Percentiles rank a stretch among this genome's conserved stretches.
Evolutionary conservation across 2,888 invertebrate genomes (phyloP).

Genomic region (Muschampia plurimacula): DNA sequence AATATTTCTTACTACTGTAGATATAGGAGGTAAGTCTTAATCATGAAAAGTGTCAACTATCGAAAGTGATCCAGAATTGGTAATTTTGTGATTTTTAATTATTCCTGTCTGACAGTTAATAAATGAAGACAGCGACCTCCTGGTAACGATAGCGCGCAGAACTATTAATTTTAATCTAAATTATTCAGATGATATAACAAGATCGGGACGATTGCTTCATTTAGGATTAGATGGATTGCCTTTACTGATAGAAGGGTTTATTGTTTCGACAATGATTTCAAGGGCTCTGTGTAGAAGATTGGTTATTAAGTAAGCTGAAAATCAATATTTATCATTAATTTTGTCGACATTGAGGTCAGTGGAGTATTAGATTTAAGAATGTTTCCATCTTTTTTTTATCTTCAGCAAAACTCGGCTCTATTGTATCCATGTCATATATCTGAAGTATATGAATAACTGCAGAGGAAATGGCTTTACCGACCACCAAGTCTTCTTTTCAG

Average conservation of each 20-base stretch:
- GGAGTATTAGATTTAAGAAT: background rate
- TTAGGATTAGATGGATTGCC: background rate
- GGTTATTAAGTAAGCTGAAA: background rate
- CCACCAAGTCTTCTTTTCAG: too few relatives aligned
- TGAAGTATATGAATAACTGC: too few relatives aligned
- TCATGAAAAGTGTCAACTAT: too few relatives aligned
- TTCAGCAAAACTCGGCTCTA: too few relatives aligned
- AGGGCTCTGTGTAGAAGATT: background rate
- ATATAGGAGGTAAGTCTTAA: too few relatives aligned
- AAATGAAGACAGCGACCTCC: background rate
- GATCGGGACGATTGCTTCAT: background rate
- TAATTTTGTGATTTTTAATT: background rate
- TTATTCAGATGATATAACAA: background rate
- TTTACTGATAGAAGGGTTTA: background rate
- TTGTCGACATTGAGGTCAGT: background rate
- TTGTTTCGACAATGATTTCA: background rate
- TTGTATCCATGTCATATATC: too few relatives aligned
- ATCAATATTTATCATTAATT: conserved; percentile 1
- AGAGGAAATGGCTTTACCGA: too few relatives aligned
- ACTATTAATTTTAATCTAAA: background rate
- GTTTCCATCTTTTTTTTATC: too few relatives aligned
- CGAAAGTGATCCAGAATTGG: too few relatives aligned
- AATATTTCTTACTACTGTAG: too few relatives aligned
- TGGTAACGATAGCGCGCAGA: background rate
- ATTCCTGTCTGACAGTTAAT: background rate